These are phyloP conservation scores for Coregonus suidteri DNA, from an alignment of 2,797 vertebrate genomes.

Conservation along the genomic window DNA sequence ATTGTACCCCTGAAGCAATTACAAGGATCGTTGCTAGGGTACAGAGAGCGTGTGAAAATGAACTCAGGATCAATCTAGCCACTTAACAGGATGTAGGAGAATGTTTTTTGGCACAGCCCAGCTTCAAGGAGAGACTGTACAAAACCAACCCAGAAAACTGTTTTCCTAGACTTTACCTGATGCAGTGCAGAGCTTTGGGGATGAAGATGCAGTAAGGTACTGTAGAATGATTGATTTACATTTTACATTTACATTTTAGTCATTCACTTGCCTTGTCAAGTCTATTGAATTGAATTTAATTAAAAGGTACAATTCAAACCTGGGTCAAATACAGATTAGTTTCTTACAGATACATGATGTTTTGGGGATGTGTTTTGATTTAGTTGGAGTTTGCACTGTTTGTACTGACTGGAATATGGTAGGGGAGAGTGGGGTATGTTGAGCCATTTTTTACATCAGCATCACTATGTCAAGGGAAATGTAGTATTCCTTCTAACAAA, in stretches of 20 bases:
- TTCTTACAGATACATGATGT: background rate
- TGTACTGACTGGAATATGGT: background rate
- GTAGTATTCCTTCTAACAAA: no score
- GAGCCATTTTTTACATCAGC: no score
- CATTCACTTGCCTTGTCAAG: background rate
- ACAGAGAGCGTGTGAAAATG: conserved; percentile 54
- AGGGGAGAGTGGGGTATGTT: no score
- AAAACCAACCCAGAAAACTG: conserved; percentile 35
- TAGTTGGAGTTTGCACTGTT: background rate
- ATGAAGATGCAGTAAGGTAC: no score
- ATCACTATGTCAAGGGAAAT: no score
- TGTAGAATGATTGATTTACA: background rate
- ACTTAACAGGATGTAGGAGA: conserved; percentile 64
- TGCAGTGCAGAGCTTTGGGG: conserved; percentile 28
- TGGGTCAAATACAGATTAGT: background rate
- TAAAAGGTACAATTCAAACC: background rate
- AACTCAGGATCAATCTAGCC: conserved; percentile 43
- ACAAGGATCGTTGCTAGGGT: conserved; percentile 53
- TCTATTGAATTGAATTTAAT: background rate
- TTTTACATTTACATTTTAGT: no score
- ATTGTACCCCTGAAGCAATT: conserved; percentile 64
- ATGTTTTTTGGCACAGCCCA: conserved; percentile 26
- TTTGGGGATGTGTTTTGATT: background rate
- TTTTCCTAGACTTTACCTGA: conserved; percentile 37
- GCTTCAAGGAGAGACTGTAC: conserved; percentile 61